Evolutionary conservation across 1,140 invertebrate species (phyloP).

Genomic region (Drosophila jambulina): DNA sequence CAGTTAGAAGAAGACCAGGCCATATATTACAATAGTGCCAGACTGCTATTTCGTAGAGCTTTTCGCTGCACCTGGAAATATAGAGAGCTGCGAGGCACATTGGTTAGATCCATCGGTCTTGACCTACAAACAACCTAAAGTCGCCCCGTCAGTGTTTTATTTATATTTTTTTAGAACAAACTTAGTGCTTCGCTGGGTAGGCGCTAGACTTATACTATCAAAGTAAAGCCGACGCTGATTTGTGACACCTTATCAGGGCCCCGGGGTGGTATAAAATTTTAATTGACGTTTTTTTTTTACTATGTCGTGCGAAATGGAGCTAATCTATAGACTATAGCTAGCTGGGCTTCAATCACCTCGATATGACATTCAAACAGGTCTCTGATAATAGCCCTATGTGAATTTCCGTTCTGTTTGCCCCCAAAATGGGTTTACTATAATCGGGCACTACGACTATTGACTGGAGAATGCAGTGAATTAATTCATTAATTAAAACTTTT

Average conservation of each 20-base stretch:
- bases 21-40: background rate
- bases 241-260: conserved; percentile 41
- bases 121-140: conserved; percentile 57
- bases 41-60: conserved; percentile 3
- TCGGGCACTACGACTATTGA: background rate
- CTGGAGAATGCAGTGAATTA: no score
- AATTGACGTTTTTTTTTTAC: conserved; percentile 36
- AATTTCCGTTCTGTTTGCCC: conserved; percentile 24
- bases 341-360: conserved; percentile 51
- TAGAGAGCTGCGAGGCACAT: conserved; percentile 20
- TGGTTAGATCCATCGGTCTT: conserved; percentile 26
- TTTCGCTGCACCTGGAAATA: conserved; percentile 28
- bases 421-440: background rate
- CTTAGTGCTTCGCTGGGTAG: background rate
- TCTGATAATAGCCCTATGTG: conserved; percentile 12
- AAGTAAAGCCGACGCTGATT: conserved; percentile 35
- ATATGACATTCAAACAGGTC: conserved; percentile 60
- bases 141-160: conserved; percentile 4
- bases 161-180: conserved; percentile 12
- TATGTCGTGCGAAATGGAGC: conserved; percentile 21
- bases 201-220: conserved; percentile 36
- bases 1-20: background rate
- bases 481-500: background rate
- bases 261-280: conserved; percentile 46
- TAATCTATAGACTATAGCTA: conserved; percentile 37